These are phyloP conservation scores for Muscicapa striata DNA, from an alignment of 2,797 vertebrate genomes.

Conservation along the genomic window DNA sequence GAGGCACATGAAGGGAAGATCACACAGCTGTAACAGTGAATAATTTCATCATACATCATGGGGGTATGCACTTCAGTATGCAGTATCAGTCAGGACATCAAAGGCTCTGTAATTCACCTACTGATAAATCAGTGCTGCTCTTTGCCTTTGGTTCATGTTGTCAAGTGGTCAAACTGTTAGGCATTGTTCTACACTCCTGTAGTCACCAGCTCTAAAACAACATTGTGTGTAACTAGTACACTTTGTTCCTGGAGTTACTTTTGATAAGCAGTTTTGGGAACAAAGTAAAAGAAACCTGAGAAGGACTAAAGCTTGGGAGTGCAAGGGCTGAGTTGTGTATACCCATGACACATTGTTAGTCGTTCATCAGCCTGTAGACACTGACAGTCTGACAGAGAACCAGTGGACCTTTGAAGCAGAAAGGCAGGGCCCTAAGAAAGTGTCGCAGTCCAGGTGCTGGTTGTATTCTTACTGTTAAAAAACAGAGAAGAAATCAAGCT, in stretches of 20 bases:
- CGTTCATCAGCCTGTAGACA: not conserved
- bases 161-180: not conserved
- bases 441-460: not conserved
- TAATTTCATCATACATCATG: not conserved
- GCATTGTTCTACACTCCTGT: not conserved
- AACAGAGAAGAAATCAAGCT: not conserved
- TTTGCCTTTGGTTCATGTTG: not conserved
- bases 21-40: not conserved
- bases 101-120: not conserved
- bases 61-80: not conserved
- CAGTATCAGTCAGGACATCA: not conserved
- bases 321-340: accelerated
- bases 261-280: not conserved
- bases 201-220: not conserved
- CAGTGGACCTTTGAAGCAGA: not conserved
- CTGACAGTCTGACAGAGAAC: not conserved
- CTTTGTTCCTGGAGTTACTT: not conserved
- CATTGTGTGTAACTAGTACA: not conserved
- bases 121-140: not conserved
- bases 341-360: accelerated
- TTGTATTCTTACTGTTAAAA: not conserved
- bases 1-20: not conserved
- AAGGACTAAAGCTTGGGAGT: not conserved
- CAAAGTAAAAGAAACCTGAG: not conserved
- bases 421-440: not conserved